Conservation (phyloP, 2,888 invertebrate genomes). For the Thysanoteuthis rhombus region DNA sequence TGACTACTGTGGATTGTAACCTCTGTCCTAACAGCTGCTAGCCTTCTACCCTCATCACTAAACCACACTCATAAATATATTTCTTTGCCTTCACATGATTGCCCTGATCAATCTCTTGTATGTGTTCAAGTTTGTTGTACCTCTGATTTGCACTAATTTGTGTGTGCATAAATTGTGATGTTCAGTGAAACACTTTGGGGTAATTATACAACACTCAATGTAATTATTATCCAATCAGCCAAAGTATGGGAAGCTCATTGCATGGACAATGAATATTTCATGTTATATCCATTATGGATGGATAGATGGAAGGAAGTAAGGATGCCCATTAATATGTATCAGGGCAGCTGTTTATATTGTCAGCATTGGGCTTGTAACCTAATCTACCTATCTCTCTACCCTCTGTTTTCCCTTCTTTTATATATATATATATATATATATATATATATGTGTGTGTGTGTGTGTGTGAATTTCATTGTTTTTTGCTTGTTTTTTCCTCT, state of each 20-base stretch:
- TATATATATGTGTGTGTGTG: too few species aligned
- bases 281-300: not conserved
- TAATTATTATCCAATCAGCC: not conserved
- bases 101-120: not conserved
- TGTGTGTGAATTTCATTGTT: too few species aligned
- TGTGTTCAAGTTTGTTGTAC: not conserved
- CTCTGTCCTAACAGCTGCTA: not conserved
- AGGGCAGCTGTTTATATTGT: not conserved
- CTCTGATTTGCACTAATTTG: not conserved
- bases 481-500: too few species aligned
- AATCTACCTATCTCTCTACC: too few species aligned
- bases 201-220: conserved; percentile 12
- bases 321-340: not conserved
- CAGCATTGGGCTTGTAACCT: not conserved
- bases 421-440: too few species aligned
- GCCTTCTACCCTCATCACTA: not conserved
- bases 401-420: too few species aligned
- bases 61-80: not conserved
- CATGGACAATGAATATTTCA: not conserved
- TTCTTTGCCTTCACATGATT: not conserved
- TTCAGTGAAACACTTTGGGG: not conserved
- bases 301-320: not conserved
- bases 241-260: not conserved
- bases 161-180: not conserved
- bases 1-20: too few species aligned